Percentiles rank a stretch among this genome's conserved stretches.
These are phyloP conservation scores for Oenanthe oenanthe DNA, from an alignment of 2,113 vertebrate species.

Conservation along the genomic window DNA sequence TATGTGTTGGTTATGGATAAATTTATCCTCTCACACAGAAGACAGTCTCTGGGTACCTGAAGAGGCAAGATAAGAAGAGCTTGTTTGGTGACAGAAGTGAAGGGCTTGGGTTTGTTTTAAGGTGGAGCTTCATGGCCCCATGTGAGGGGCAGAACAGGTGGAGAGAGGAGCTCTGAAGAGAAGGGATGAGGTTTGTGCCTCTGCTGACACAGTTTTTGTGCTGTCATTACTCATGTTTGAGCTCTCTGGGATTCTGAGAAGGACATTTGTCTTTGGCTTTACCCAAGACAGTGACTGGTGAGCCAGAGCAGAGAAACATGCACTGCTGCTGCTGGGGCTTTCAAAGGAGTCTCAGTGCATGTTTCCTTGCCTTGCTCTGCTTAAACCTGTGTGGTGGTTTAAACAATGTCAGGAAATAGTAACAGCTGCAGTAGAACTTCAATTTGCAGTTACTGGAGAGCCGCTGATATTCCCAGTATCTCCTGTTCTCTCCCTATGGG, in stretches of 20 bases:
- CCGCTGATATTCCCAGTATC: not conserved
- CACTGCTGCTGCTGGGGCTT: rapidly evolving
- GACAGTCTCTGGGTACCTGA: not conserved
- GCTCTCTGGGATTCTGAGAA: not conserved
- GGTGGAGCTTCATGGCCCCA: not conserved
- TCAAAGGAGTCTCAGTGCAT: not conserved
- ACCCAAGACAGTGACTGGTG: not conserved
- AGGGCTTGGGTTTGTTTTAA: not conserved
- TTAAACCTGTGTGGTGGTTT: not conserved
- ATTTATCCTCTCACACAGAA: not conserved
- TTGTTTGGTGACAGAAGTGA: rapidly evolving
- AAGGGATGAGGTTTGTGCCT: not conserved
- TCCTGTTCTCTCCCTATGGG: not conserved
- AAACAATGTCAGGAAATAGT: not conserved
- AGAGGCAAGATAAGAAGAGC: not conserved
- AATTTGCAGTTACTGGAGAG: not conserved
- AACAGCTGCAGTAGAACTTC: not conserved
- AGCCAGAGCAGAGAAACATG: not conserved
- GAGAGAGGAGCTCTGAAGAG: not conserved
- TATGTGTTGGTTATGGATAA: not conserved
- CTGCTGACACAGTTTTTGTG: not conserved
- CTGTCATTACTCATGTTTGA: rapidly evolving
- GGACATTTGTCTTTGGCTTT: not conserved
- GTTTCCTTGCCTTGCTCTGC: not conserved
- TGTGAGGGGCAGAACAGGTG: rapidly evolving